Evolutionary conservation across 2,113 vertebrate genomes (phyloP).

Genomic region (Tonatia bakeri): DNA sequence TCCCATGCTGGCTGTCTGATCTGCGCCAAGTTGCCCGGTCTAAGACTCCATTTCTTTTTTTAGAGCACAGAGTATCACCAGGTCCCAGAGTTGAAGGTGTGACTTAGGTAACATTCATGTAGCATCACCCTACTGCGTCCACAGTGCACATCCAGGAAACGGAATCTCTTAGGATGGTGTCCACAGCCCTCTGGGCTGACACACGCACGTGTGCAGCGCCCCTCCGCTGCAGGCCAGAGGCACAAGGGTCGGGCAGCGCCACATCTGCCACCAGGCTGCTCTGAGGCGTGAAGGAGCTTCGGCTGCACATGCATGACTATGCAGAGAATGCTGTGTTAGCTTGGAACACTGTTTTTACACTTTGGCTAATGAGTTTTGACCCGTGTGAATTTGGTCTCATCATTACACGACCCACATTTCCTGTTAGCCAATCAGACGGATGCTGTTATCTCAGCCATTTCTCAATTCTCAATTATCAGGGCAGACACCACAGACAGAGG

Average conservation of each 20-base stretch:
- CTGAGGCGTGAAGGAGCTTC: not conserved
- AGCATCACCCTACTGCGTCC: fast-evolving
- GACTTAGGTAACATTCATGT: fast-evolving
- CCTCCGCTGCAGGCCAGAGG: not conserved
- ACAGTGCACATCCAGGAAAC: not conserved
- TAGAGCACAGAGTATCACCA: not conserved
- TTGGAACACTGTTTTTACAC: not conserved
- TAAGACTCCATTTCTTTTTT: not conserved
- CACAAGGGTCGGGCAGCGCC: fast-evolving
- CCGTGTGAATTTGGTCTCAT: constrained; percentile 12
- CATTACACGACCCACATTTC: constrained; percentile 16
- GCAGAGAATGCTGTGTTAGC: not conserved
- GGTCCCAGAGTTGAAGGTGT: not conserved
- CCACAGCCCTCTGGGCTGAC: not conserved
- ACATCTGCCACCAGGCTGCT: fast-evolving
- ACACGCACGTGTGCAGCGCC: no score
- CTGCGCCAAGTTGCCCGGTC: no score
- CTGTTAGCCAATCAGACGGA: not conserved
- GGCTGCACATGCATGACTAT: fast-evolving
- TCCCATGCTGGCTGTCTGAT: no score
- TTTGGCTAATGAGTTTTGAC: constrained; percentile 52
- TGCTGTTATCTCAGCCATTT: not conserved
- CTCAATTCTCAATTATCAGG: not conserved
- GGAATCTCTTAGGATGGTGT: not conserved
- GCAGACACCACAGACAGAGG: not conserved